phyloP scores from a whole-genome alignment of 1,140 invertebrate species.

The Bombus huntii region DNA sequence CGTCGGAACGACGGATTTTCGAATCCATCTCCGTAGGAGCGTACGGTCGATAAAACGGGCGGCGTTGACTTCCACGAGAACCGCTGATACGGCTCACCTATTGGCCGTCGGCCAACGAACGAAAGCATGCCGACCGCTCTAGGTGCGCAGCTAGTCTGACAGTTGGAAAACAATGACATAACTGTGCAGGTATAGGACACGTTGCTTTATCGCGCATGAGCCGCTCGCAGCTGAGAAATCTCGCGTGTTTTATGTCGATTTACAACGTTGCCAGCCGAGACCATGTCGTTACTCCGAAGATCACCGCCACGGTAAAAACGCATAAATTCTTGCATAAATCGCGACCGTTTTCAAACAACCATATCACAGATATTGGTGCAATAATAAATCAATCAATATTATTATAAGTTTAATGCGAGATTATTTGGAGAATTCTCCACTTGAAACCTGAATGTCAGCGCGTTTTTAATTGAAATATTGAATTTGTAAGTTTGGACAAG shows the following conservation, averaged over 20 bases:
- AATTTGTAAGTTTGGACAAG: neutral
- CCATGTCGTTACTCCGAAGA: conserved; percentile 19
- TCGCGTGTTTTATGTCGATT: conserved; percentile 45
- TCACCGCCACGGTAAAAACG: conserved; percentile 8
- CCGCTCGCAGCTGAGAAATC: conserved; percentile 51
- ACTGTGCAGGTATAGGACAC: conserved; percentile 52
- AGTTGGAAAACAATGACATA: conserved; percentile 69
- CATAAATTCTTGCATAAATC: neutral
- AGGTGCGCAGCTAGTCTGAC: conserved; percentile 60
- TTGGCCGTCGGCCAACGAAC: conserved; percentile 68
- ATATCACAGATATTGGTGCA: neutral
- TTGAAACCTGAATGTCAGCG: too few relatives aligned
- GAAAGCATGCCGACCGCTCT: conserved; percentile 66
- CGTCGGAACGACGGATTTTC: conserved; percentile 58
- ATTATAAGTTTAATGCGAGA: neutral
- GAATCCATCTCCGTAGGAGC: conserved; percentile 56
- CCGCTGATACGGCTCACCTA: conserved; percentile 54
- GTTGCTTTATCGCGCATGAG: conserved; percentile 45
- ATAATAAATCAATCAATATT: too few relatives aligned
- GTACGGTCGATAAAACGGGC: conserved; percentile 71
- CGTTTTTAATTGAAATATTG: neutral
- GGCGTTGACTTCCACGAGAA: conserved; percentile 65
- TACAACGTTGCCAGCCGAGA: conserved; percentile 34
- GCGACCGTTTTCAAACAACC: neutral
- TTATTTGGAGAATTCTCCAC: neutral